Evolutionary conservation across 1,140 invertebrate species (phyloP).

Genomic region (Drosophila saltans): DNA sequence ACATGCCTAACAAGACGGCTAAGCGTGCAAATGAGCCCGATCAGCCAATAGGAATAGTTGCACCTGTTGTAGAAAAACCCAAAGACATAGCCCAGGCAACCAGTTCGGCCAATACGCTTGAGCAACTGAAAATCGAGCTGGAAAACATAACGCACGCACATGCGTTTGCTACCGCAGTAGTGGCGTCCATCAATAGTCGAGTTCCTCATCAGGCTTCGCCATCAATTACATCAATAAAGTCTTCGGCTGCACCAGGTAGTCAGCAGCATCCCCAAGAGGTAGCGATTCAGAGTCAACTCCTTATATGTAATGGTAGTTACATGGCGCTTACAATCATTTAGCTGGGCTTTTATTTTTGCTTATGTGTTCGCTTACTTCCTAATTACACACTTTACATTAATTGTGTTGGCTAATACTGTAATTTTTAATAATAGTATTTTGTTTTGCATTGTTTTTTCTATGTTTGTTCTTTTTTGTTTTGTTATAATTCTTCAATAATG

Average conservation of each 20-base stretch:
- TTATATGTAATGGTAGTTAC: slow-evolving; percentile 28
- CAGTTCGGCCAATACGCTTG: slow-evolving; percentile 84
- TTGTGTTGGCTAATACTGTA: slow-evolving; percentile 2
- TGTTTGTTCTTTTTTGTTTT: not conserved
- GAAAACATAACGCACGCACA: slow-evolving; percentile 85
- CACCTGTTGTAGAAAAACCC: slow-evolving; percentile 46
- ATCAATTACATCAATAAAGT: slow-evolving; percentile 57
- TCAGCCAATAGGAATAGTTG: slow-evolving; percentile 2
- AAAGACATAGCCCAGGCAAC: slow-evolving; percentile 70
- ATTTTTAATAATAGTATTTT: not conserved
- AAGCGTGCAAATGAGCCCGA: slow-evolving; percentile 11
- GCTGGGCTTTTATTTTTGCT: slow-evolving; percentile 4
- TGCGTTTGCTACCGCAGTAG: slow-evolving; percentile 74
- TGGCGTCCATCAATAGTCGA: slow-evolving; percentile 67
- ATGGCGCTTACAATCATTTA: slow-evolving; percentile 4
- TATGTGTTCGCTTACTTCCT: slow-evolving; percentile 6
- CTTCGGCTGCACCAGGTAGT: slow-evolving; percentile 22
- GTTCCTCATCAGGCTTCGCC: slow-evolving; percentile 61
- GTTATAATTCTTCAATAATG: not conserved
- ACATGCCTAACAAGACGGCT: slow-evolving; percentile 60
- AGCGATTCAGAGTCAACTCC: slow-evolving; percentile 28
- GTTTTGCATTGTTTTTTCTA: not conserved
- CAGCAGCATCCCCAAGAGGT: slow-evolving; percentile 60
- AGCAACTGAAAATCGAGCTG: slow-evolving; percentile 85
- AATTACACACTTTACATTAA: slow-evolving; percentile 6